phyloP scores from a whole-genome alignment of 2,888 invertebrate species.

The Apodemia zela region DNA sequence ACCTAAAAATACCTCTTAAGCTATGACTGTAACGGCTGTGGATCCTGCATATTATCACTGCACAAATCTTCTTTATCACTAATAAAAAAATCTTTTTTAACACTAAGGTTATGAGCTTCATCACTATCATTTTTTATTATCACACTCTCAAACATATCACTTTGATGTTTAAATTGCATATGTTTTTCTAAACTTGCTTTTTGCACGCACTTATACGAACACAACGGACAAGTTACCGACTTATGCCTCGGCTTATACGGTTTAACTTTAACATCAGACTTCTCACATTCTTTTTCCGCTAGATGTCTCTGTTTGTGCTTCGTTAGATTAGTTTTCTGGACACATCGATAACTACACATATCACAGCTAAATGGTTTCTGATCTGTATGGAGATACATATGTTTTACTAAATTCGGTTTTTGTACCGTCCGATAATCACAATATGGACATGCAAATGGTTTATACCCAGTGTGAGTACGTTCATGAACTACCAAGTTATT shows the following conservation, averaged over 20 bases:
- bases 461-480: constrained; percentile 72
- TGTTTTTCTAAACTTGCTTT: constrained; percentile 73
- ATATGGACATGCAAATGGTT: constrained; percentile 71
- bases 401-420: constrained; percentile 74
- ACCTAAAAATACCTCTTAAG: constrained; percentile 25
- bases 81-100: constrained; percentile 29
- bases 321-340: constrained; percentile 72
- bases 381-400: constrained; percentile 75
- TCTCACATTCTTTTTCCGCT: constrained; percentile 59
- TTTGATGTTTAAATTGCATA: constrained; percentile 61
- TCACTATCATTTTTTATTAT: constrained; percentile 30
- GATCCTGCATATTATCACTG: constrained; percentile 32
- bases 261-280: constrained; percentile 54
- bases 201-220: constrained; percentile 66
- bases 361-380: constrained; percentile 75
- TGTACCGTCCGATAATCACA: constrained; percentile 74
- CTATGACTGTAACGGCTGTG: constrained; percentile 40
- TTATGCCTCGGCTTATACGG: constrained; percentile 68
- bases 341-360: constrained; percentile 68
- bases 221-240: constrained; percentile 63
- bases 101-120: constrained; percentile 32
- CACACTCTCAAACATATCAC: constrained; percentile 28
- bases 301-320: constrained; percentile 72
- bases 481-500: constrained; percentile 75
- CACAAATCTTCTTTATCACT: constrained; percentile 18